Conservation (phyloP, 2,113 vertebrate species). For the Saccopteryx leptura region DNA sequence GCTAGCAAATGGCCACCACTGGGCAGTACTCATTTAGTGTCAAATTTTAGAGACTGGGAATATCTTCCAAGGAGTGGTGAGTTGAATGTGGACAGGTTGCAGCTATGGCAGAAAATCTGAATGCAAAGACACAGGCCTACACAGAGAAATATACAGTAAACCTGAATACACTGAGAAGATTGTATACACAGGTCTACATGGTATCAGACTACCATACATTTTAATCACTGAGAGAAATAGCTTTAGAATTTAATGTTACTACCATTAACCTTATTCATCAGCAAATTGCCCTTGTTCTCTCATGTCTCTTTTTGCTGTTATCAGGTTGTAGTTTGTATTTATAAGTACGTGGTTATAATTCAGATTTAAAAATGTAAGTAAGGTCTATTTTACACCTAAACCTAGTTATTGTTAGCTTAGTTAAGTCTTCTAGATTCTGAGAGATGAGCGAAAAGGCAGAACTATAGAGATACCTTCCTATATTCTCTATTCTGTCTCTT, state of each 20-base stretch:
- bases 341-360: not conserved
- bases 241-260: not conserved
- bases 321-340: not conserved
- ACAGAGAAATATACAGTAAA: not conserved
- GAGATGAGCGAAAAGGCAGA: not conserved
- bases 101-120: not conserved
- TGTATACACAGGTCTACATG: not conserved
- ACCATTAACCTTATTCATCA: not conserved
- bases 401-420: not conserved
- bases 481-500: not conserved
- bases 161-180: not conserved
- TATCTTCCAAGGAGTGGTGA: not conserved
- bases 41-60: not conserved
- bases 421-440: not conserved
- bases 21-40: not conserved
- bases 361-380: not conserved
- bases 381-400: not conserved
- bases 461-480: not conserved
- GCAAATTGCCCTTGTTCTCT: not conserved
- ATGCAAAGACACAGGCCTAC: not conserved
- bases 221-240: not conserved
- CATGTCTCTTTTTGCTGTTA: not conserved
- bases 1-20: not conserved
- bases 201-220: not conserved
- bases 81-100: not conserved